Percentiles rank a stretch among this genome's conserved stretches.
Conservation (phyloP, 2,888 invertebrate species). For the Drosophila atripex region DNA sequence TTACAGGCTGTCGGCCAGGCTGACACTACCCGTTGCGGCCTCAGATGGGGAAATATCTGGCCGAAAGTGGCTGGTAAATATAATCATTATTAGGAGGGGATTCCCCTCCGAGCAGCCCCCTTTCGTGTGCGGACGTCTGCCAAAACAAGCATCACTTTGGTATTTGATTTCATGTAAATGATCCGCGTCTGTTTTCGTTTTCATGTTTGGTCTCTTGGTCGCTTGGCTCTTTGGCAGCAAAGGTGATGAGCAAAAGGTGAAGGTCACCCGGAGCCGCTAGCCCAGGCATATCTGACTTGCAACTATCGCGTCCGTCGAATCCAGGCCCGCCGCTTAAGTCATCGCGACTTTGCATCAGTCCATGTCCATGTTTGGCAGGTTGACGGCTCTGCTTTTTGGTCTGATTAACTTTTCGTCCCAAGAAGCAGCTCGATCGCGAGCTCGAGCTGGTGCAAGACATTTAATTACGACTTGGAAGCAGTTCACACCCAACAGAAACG, state of each 20-base stretch:
- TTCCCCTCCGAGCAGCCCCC: background rate
- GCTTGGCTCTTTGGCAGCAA: slow-evolving; percentile 12
- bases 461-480: slow-evolving; percentile 16
- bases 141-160: slow-evolving; percentile 18
- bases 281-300: slow-evolving; percentile 29
- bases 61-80: background rate
- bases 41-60: background rate
- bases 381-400: slow-evolving; percentile 26
- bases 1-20: background rate
- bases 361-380: slow-evolving; percentile 26
- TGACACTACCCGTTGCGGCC: slow-evolving; percentile 6
- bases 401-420: slow-evolving; percentile 23
- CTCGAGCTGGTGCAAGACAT: slow-evolving; percentile 22
- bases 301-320: slow-evolving; percentile 6
- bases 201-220: slow-evolving; percentile 9
- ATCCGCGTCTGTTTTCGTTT: slow-evolving; percentile 40
- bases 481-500: slow-evolving; percentile 28
- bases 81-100: slow-evolving; percentile 2
- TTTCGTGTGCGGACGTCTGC: background rate
- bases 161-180: slow-evolving; percentile 52
- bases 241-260: slow-evolving; percentile 51
- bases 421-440: background rate
- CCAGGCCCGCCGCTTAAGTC: slow-evolving; percentile 25
- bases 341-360: slow-evolving; percentile 22
- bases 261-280: slow-evolving; percentile 38